Conservation (phyloP, 2,797 vertebrate genomes). For the Pteronotus mesoamericanus region DNA sequence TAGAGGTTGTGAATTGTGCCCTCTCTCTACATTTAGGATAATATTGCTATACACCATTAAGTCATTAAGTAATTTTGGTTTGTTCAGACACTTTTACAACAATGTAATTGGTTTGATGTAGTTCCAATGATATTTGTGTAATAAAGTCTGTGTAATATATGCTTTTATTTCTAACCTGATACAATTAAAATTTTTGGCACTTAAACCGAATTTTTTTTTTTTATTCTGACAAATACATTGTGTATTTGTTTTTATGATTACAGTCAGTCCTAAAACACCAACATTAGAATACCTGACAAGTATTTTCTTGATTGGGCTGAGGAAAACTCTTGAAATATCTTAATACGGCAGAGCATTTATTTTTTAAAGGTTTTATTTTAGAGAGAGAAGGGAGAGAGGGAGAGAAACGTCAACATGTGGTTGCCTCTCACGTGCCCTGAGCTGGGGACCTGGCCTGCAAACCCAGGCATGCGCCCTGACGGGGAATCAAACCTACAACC, state of each 20-base stretch:
- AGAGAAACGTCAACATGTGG: no score
- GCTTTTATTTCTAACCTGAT: conserved; percentile 46
- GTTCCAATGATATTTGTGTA: conserved; percentile 36
- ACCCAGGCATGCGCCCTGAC: no score
- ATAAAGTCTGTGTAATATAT: conserved; percentile 46
- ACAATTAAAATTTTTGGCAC: conserved; percentile 56
- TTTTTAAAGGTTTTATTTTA: no score
- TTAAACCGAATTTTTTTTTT: conserved; percentile 54
- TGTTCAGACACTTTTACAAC: conserved; percentile 51
- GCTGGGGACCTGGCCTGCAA: no score
- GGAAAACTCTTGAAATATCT: conserved; percentile 9
- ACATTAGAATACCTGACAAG: neutral
- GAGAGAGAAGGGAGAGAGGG: no score
- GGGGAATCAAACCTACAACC: no score
- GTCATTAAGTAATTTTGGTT: conserved; percentile 46
- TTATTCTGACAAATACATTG: conserved; percentile 8
- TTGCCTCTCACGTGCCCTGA: no score
- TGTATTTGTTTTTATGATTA: conserved; percentile 30
- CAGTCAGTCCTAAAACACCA: neutral
- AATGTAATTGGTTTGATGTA: conserved; percentile 21
- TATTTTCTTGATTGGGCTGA: neutral
- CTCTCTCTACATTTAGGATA: neutral
- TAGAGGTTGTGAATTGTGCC: neutral
- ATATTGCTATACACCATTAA: conserved; percentile 31
- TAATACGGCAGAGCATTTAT: neutral